Evolutionary conservation across 1,140 invertebrate genomes (phyloP), one percentile per base, ranked within the genome.

Genomic region (Drosophila kepulauana): DNA sequence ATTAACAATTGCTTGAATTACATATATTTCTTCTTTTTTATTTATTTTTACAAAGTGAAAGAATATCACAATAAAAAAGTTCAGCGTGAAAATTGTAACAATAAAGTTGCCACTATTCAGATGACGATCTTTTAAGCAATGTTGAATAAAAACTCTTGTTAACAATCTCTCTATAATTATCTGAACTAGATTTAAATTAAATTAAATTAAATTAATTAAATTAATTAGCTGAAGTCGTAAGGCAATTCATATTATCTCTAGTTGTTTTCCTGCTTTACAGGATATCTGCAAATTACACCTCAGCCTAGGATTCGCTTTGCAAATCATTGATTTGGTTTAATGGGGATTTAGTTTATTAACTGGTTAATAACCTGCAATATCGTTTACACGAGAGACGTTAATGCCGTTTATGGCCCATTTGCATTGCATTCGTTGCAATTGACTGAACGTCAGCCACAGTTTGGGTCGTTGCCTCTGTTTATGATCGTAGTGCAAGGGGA

Each of bases 401-500:
- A 78, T 66, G 65, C 79, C 64, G 63, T 82, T 86, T 79, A 72
- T 62, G 51, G 35, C 38, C 71, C 62, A 87, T 79, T 86, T 78
- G 66, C 62, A 7, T 70, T 52, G 64, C 59, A 59, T 45, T 57
- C 20, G 49, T 25, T 57, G 45, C 64, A 63, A 66, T 67, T 75
- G 62, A 61, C 58, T 64, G 61, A 7, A 41, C 52, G 61, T 51
- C 54, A 43, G 62, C 30, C 35, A 49, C 33, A 38, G 58, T 54
- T 64, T 51, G 33, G 69, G 62, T 75, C 28, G 66, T 71, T 82
- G 80, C 45, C 75, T 69, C 48, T 56, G 11, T 35, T 33, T 62
- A 28, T 28, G 77, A 25, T 25, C 20, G 16, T 10, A 59, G 3
- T 13, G 28, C 59, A 66, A 66, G 78, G 7, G 10, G 30, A 6